phyloP scores from a whole-genome alignment of 1,140 invertebrate species.

The Drosophila navojoa region DNA sequence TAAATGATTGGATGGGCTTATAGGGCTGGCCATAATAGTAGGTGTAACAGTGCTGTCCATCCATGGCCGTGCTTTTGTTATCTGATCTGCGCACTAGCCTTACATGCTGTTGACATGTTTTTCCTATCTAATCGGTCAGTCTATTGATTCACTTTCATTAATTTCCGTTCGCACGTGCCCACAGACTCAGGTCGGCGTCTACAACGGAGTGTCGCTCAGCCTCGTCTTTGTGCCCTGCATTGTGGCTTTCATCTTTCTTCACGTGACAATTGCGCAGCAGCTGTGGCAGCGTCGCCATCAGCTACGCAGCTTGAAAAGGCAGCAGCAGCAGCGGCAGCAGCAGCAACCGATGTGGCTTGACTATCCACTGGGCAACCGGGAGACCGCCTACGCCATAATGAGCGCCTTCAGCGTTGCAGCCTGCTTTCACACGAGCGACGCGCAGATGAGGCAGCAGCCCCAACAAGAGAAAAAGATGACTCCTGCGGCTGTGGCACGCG shows the following conservation, averaged over 20 bases:
- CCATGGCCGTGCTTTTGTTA: not conserved
- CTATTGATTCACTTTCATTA: constrained; percentile 25
- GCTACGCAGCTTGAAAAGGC: constrained; percentile 48
- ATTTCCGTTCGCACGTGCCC: constrained; percentile 15
- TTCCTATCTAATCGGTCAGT: constrained; percentile 59
- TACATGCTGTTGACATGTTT: constrained; percentile 31
- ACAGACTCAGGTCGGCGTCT: constrained; percentile 54
- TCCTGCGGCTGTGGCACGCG: constrained; percentile 53
- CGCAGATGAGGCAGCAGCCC: not conserved
- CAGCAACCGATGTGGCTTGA: constrained; percentile 3
- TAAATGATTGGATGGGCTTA: too few relatives aligned
- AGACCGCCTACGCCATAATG: constrained; percentile 48
- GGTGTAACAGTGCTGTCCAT: too few relatives aligned
- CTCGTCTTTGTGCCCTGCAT: constrained; percentile 85
- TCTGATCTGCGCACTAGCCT: constrained; percentile 13
- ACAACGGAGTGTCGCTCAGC: constrained; percentile 84
- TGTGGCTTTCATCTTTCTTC: constrained; percentile 85
- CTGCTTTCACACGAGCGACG: constrained; percentile 25
- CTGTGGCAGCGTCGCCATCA: constrained; percentile 83
- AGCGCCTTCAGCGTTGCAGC: constrained; percentile 57
- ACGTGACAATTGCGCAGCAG: constrained; percentile 85
- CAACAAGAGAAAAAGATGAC: constrained; percentile 20
- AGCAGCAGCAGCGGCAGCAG: constrained; percentile 21
- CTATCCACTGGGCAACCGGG: constrained; percentile 36
- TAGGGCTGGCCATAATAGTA: too few relatives aligned